Base-by-base conservation (phyloP, 1,140 invertebrate species). In the Vanessa atalanta region DNA sequence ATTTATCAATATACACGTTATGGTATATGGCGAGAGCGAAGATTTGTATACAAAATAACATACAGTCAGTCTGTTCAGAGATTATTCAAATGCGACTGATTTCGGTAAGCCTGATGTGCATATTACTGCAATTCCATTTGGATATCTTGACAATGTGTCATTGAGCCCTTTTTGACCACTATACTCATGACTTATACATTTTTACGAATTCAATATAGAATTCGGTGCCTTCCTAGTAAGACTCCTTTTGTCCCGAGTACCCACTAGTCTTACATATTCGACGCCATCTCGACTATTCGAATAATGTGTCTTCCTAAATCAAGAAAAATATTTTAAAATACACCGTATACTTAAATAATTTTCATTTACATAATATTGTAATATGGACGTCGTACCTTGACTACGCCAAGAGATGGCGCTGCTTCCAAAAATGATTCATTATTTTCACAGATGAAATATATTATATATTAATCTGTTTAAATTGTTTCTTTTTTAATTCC, bases 331-430 rank as follows among this genome's bases (percentile, higher is more conserved):
- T 55, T 55, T 55, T 55, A 9, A 55, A 11, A 55, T 20, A 1
- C 11, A 55, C 13, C 26, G n/a, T 55, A 23, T 55, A n/a, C 12
- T 26, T 13, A 23, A 57, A 57, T 23, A 43, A 11, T 43, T 43
- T 43, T 11, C 6, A 43, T 43, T 43, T 51, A 51, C 48, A 51
- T 5, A 15, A 51, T 51, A 51, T 4, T 51, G 0, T 51, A 15
- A 51, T n/a, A n/a, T 51, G 9, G n/a, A n/a, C 12, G 14, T 51
- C 1, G 13, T 51, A 15, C n/a, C 14, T 51, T 51, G 5, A 51
- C 48, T 6, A n/a, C 48, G 48, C 31, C 26, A 61, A 61, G 57
- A 61, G 57, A 61, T 61, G 57, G 57, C 57, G 26, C 15, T 37
- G 31, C 13, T 61, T 3, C 16, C 15, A 61, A 31, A 12, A 51